These are phyloP conservation scores for Aldabrachelys gigantea DNA, from an alignment of 2,113 vertebrate genomes.

Conservation along the genomic window DNA sequence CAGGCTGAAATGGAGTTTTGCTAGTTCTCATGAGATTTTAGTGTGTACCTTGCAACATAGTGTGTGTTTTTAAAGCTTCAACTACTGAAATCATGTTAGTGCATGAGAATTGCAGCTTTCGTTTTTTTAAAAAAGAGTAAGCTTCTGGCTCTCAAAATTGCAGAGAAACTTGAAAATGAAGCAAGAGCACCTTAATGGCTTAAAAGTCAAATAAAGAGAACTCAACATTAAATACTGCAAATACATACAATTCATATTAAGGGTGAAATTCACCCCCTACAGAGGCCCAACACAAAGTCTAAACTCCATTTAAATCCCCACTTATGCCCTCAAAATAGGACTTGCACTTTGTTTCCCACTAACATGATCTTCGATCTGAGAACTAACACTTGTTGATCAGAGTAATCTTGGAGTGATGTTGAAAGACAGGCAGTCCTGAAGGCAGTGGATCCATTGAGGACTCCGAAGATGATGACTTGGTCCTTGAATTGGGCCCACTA, in stretches of 20 bases:
- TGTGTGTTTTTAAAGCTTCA: background rate
- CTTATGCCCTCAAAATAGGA: background rate
- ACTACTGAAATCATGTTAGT: background rate
- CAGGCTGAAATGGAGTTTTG: conserved; percentile 5
- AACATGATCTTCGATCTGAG: background rate
- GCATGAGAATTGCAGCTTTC: background rate
- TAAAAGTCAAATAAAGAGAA: background rate
- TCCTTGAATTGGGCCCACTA: background rate
- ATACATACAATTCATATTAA: background rate
- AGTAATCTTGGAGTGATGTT: background rate
- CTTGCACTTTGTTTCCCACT: background rate
- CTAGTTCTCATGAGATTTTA: background rate
- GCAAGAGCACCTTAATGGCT: background rate
- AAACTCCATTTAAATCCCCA: background rate
- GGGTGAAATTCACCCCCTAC: background rate
- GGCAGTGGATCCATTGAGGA: background rate
- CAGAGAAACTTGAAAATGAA: background rate
- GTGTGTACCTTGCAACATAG: accelerated
- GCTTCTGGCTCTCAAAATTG: background rate
- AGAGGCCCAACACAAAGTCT: background rate
- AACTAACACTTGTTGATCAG: background rate
- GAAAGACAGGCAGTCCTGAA: background rate
- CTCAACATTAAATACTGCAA: background rate
- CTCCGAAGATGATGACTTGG: background rate
- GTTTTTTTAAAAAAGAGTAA: background rate